A percentile compares a stretch with the other conserved stretches of the same genome.
These are phyloP conservation scores for Heliconius hermathena DNA, from an alignment of 1,140 invertebrate species.

Conservation along the genomic window DNA sequence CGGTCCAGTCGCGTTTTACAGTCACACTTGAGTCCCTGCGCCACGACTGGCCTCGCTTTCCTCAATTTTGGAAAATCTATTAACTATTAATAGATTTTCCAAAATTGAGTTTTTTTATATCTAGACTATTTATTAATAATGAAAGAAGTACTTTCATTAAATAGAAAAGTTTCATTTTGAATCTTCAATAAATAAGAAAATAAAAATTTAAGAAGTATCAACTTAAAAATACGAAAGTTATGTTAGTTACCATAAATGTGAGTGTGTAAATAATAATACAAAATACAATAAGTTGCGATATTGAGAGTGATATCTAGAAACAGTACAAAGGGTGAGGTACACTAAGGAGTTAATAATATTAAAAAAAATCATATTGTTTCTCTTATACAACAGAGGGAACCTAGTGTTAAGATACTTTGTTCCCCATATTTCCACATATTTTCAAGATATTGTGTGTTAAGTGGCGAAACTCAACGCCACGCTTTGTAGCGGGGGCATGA, in stretches of 20 bases:
- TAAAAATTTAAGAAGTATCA: conserved; percentile 79
- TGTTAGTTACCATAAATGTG: conserved; percentile 73
- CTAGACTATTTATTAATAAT: too few relatives aligned
- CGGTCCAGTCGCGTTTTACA: too few relatives aligned
- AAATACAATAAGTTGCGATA: conserved; percentile 80
- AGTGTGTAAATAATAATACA: conserved; percentile 73
- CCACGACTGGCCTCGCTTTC: too few relatives aligned
- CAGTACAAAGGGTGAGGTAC: conserved; percentile 38
- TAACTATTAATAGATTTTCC: too few relatives aligned
- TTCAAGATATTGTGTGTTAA: background rate
- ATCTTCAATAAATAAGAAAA: conserved; percentile 25
- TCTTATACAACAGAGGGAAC: too few relatives aligned
- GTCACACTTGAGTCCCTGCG: too few relatives aligned
- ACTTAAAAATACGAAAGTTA: conserved; percentile 75
- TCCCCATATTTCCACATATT: background rate
- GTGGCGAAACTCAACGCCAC: too few relatives aligned
- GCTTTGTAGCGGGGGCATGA: accelerated
- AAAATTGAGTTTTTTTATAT: too few relatives aligned
- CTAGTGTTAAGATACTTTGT: too few relatives aligned
- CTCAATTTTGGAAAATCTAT: too few relatives aligned
- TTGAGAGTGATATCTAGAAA: conserved; percentile 56
- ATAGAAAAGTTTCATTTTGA: conserved; percentile 1
- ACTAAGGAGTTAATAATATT: conserved; percentile 24
- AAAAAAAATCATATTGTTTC: too few relatives aligned
- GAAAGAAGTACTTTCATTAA: background rate